A percentile compares a stretch with the other conserved stretches of the same genome.
Conservation (phyloP, 2,797 vertebrate species). For the Scarus forsteni region DNA sequence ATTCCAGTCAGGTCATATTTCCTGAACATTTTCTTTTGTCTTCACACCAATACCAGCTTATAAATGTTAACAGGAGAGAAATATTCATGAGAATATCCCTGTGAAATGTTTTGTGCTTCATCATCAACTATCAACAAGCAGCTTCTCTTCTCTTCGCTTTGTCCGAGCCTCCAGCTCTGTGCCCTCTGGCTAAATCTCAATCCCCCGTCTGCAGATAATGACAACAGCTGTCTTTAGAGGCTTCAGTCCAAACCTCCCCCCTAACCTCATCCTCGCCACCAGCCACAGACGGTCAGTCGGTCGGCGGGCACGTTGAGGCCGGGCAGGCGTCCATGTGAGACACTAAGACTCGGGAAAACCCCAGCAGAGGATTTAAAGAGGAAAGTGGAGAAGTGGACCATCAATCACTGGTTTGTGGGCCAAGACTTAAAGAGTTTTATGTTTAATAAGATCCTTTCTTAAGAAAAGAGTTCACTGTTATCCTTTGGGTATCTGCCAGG, state of each 20-base stretch:
- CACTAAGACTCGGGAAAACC: slow-evolving; percentile 39
- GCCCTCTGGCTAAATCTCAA: slow-evolving; percentile 55
- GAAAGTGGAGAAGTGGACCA: not conserved
- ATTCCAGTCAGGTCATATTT: too few relatives aligned
- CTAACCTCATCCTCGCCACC: not conserved
- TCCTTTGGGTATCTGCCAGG: not conserved
- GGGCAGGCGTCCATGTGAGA: slow-evolving; percentile 72
- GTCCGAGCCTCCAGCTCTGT: slow-evolving; percentile 31
- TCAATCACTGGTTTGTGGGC: not conserved
- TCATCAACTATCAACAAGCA: slow-evolving; percentile 2
- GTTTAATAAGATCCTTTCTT: not conserved
- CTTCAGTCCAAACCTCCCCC: slow-evolving; percentile 36
- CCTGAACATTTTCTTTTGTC: not conserved
- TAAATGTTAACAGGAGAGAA: not conserved
- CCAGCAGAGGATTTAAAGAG: slow-evolving; percentile 31
- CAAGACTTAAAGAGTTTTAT: not conserved
- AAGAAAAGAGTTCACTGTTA: not conserved
- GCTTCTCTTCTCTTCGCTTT: slow-evolving; percentile 19
- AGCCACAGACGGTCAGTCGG: slow-evolving; percentile 67
- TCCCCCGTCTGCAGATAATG: slow-evolving; percentile 59
- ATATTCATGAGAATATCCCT: slow-evolving; percentile 1
- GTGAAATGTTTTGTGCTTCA: not conserved
- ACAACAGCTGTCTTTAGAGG: slow-evolving; percentile 75
- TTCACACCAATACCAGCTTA: not conserved
- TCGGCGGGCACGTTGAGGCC: slow-evolving; percentile 57